Conservation (phyloP, 2,888 invertebrate genomes). For the Diachrysia chrysitis region DNA sequence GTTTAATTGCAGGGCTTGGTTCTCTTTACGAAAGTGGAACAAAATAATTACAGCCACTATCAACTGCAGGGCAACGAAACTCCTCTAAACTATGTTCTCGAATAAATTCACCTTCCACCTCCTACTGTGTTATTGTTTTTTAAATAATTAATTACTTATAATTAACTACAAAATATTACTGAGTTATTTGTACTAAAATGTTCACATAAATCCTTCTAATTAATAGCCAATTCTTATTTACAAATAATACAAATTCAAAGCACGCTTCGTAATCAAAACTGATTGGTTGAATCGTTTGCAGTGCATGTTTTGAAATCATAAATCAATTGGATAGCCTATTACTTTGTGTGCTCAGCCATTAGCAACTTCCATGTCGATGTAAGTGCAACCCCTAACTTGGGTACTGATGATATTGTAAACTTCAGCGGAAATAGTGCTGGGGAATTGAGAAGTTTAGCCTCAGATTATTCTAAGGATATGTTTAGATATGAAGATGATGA, state of each 20-base stretch:
- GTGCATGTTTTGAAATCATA: slow-evolving; percentile 77
- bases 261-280: slow-evolving; percentile 61
- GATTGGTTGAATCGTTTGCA: slow-evolving; percentile 66
- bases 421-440: slow-evolving; percentile 37
- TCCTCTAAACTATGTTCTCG: no score
- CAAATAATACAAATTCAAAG: slow-evolving; percentile 36
- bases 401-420: slow-evolving; percentile 45
- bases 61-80: no score
- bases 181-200: background rate
- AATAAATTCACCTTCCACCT: no score
- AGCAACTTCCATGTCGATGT: slow-evolving; percentile 65
- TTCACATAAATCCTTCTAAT: slow-evolving; percentile 19
- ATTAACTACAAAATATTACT: background rate
- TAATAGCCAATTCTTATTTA: slow-evolving; percentile 29
- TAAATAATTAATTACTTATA: no score
- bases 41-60: no score
- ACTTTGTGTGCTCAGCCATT: slow-evolving; percentile 79
- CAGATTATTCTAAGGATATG: slow-evolving; percentile 19
- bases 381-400: slow-evolving; percentile 61
- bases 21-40: no score
- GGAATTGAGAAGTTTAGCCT: slow-evolving; percentile 39
- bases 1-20: no score
- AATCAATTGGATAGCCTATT: slow-evolving; percentile 81
- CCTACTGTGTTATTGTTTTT: no score
- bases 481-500: background rate